Percentiles rank a stretch among this genome's conserved stretches.
Conservation (phyloP, 2,113 vertebrate species). For the Taxidea taxus region DNA sequence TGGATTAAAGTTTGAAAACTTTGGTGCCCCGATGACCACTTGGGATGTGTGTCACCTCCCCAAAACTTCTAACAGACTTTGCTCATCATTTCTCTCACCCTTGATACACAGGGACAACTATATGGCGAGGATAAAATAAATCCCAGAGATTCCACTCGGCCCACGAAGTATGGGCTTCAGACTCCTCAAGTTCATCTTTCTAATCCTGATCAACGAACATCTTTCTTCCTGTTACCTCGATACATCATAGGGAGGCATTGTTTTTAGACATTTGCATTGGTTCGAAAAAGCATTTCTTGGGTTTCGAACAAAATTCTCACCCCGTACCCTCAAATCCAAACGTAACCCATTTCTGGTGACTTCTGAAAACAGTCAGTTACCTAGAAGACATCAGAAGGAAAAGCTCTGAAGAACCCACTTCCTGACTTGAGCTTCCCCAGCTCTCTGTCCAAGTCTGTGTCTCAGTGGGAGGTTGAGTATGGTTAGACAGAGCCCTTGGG, state of each 20-base stretch:
- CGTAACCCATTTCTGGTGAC: not conserved
- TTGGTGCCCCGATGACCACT: not conserved
- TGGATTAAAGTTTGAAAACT: not conserved
- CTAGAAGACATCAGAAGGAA: slow-evolving; percentile 69
- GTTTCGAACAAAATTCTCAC: not conserved
- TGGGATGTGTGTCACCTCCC: not conserved
- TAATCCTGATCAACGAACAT: not conserved
- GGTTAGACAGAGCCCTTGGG: not conserved
- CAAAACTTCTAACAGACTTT: not conserved
- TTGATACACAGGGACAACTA: not conserved
- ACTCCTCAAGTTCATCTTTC: not conserved
- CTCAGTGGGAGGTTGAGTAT: not conserved
- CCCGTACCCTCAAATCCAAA: not conserved
- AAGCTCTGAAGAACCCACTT: slow-evolving; percentile 67
- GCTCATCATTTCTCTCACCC: not conserved
- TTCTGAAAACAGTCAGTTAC: slow-evolving; percentile 60
- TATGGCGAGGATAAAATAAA: not conserved
- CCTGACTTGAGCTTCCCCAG: slow-evolving; percentile 42
- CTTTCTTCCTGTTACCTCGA: not conserved
- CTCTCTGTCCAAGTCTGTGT: not conserved
- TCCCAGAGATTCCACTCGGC: not conserved
- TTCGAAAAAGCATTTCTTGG: not conserved
- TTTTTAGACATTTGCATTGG: not conserved
- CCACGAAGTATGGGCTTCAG: not conserved
- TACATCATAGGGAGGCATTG: not conserved